Evolutionary conservation across 2,113 vertebrate genomes (phyloP).

Genomic region (Excalfactoria chinensis): DNA sequence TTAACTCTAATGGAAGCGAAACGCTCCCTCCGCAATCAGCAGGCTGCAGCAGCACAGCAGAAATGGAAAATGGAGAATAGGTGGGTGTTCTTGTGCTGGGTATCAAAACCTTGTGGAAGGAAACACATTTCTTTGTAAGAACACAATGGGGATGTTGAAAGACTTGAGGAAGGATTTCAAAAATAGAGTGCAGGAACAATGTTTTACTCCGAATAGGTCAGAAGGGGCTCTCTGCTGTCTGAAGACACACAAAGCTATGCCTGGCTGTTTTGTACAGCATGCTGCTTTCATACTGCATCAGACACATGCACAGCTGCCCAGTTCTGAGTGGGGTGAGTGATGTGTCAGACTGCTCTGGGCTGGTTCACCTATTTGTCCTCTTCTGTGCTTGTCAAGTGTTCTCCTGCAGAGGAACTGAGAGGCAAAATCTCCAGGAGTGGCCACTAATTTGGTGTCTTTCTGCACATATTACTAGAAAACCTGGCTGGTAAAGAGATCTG

Average conservation of each 20-base stretch:
- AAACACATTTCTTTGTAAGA: background rate
- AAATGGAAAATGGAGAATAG: background rate
- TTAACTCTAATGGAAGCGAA: constrained; percentile 25
- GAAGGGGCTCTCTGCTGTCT: background rate
- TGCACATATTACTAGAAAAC: background rate
- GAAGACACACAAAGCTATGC: background rate
- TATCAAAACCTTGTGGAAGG: constrained; percentile 11
- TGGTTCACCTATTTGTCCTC: background rate
- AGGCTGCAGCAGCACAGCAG: constrained; percentile 25
- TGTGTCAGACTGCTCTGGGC: background rate
- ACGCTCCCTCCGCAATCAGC: background rate
- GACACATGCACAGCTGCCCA: background rate
- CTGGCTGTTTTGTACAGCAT: background rate
- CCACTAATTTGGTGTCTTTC: background rate
- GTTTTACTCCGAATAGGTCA: background rate
- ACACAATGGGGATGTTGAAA: background rate
- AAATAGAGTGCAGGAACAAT: background rate
- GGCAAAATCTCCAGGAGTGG: background rate
- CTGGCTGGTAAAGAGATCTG: background rate
- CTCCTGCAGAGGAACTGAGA: background rate
- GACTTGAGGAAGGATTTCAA: background rate
- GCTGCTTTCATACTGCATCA: background rate
- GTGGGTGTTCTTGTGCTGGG: background rate
- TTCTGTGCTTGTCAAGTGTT: background rate
- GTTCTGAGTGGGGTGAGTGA: background rate